Conservation (phyloP, 2,797 vertebrate species). For the Brotula barbata region DNA sequence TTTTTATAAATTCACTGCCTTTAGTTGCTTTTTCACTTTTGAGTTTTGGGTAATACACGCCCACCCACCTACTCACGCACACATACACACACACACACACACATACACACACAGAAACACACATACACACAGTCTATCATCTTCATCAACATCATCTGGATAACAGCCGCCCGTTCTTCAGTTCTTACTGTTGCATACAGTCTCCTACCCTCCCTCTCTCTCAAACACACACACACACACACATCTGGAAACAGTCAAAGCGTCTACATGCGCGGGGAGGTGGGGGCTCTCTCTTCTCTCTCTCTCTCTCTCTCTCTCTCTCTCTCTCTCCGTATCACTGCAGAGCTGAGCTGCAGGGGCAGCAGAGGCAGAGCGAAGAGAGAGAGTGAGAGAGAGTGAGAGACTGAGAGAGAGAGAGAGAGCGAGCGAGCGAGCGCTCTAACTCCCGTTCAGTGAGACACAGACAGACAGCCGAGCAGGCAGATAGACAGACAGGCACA, state of each 20-base stretch:
- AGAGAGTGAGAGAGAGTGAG: not conserved
- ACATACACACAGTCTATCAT: constrained; percentile 42
- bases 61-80: not conserved
- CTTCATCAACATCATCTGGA: constrained; percentile 70
- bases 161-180: constrained; percentile 54
- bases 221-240: constrained; percentile 37
- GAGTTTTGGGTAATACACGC: constrained; percentile 10
- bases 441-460: constrained; percentile 70
- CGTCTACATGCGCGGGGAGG: constrained; percentile 69
- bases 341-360: constrained; percentile 81
- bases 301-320: constrained; percentile 46
- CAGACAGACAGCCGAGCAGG: constrained; percentile 57
- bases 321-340: constrained; percentile 76
- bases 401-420: constrained; percentile 38
- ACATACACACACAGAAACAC: constrained; percentile 26
- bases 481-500: too few species aligned
- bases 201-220: constrained; percentile 39
- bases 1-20: not conserved
- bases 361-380: constrained; percentile 75
- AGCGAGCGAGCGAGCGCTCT: constrained; percentile 54
- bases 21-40: not conserved
- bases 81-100: constrained; percentile 13
- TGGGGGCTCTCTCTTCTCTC: constrained; percentile 53
- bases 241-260: constrained; percentile 78
- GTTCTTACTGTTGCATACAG: constrained; percentile 41